These are phyloP conservation scores for Acanthiza pusilla DNA, from an alignment of 2,797 vertebrate genomes.

Conservation along the genomic window DNA sequence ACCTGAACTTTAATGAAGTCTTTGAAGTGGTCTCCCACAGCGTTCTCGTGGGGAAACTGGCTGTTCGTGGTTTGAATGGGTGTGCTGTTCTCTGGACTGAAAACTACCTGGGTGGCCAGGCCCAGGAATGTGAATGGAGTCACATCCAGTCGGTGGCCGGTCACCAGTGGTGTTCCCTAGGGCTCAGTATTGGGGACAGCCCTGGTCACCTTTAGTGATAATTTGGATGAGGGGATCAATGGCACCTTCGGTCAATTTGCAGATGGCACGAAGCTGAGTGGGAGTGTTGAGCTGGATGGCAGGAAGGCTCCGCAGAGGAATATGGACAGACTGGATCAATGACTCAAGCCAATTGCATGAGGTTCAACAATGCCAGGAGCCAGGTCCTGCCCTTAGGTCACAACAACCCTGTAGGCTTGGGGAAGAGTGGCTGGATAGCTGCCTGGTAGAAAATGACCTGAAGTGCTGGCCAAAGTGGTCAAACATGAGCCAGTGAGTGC, in stretches of 20 bases:
- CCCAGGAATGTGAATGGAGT: neutral
- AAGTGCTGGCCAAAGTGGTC: neutral
- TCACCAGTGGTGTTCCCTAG: neutral
- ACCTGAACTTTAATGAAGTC: neutral
- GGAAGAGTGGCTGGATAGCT: neutral
- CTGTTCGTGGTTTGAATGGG: neutral
- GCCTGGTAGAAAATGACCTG: neutral
- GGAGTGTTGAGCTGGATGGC: no score
- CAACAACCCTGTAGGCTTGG: neutral
- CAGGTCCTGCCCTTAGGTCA: neutral
- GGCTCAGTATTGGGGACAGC: neutral
- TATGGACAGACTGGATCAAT: neutral
- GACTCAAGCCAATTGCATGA: neutral
- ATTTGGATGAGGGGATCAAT: neutral
- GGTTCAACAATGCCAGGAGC: neutral
- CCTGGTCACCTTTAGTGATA: neutral
- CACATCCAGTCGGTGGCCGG: rapidly evolving
- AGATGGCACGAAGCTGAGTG: neutral
- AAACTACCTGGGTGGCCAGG: neutral
- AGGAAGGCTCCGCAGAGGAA: neutral
- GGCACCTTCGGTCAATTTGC: neutral
- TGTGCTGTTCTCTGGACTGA: neutral
- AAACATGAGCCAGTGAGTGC: neutral
- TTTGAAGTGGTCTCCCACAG: neutral
- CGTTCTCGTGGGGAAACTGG: neutral